A percentile compares a stretch with the other conserved stretches of the same genome.
Conservation (phyloP, 2,113 vertebrate genomes). For the Labrus mixtus region DNA sequence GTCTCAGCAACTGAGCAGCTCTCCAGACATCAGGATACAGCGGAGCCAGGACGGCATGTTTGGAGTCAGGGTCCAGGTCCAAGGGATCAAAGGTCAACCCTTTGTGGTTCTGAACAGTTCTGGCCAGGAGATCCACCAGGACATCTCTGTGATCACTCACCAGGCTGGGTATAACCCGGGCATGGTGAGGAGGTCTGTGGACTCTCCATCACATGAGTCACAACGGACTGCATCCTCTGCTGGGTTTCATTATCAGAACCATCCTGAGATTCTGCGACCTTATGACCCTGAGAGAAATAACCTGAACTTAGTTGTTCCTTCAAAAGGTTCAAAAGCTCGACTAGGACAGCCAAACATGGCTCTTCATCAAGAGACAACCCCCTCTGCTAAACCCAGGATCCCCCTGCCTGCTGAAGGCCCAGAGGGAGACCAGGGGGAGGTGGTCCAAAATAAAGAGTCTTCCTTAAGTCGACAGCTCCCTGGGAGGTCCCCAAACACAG, state of each 20-base stretch:
- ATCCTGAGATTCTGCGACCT: slow-evolving; percentile 90
- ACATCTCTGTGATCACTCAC: slow-evolving; percentile 72
- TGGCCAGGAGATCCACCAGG: slow-evolving; percentile 77
- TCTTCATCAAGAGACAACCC: slow-evolving; percentile 60
- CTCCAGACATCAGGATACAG: slow-evolving; percentile 76
- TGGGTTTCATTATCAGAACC: slow-evolving; percentile 88
- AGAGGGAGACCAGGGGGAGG: slow-evolving; percentile 62
- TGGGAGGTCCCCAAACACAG: slow-evolving; percentile 57
- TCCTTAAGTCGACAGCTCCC: slow-evolving; percentile 30
- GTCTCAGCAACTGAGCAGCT: slow-evolving; percentile 79
- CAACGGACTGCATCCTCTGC: slow-evolving; percentile 63
- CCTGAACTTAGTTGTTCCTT: slow-evolving; percentile 64
- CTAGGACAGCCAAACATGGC: slow-evolving; percentile 63
- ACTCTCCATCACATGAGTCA: slow-evolving; percentile 70
- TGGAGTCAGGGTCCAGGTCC: slow-evolving; percentile 92
- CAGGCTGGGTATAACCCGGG: slow-evolving; percentile 70
- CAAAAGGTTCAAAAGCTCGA: slow-evolving; percentile 46
- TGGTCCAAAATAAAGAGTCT: slow-evolving; percentile 15
- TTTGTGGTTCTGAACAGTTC: slow-evolving; percentile 93
- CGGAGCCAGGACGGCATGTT: slow-evolving; percentile 84
- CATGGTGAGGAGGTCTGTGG: slow-evolving; percentile 58
- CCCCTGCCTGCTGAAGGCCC: slow-evolving; percentile 72
- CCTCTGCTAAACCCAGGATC: slow-evolving; percentile 72
- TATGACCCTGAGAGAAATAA: slow-evolving; percentile 89
- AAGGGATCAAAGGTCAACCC: slow-evolving; percentile 93